phyloP scores from a whole-genome alignment of 2,888 invertebrate genomes.

The Aproaerema taeniolella region DNA sequence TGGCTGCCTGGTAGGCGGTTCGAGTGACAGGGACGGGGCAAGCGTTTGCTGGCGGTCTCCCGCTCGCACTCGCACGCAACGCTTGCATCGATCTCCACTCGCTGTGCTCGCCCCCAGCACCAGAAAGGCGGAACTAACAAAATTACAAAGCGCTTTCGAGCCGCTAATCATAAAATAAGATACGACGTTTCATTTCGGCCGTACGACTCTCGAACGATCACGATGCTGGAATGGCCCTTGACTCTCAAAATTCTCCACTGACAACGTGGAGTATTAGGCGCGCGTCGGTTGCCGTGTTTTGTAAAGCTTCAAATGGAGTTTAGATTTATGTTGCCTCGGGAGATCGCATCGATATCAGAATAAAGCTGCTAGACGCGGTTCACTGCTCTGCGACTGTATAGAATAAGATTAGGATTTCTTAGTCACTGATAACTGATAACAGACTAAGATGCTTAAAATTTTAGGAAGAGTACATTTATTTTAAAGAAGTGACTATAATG shows the following conservation, averaged over 20 bases:
- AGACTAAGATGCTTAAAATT: too few relatives aligned
- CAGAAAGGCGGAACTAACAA: slow-evolving; percentile 79
- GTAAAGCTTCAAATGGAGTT: slow-evolving; percentile 51
- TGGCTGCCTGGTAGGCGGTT: slow-evolving; percentile 77
- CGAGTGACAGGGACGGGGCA: slow-evolving; percentile 60
- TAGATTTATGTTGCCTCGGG: slow-evolving; percentile 37
- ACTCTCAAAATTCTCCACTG: slow-evolving; percentile 74
- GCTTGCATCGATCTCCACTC: slow-evolving; percentile 76
- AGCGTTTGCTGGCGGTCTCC: slow-evolving; percentile 46
- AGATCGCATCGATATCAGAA: slow-evolving; percentile 22
- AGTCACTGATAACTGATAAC: too few relatives aligned
- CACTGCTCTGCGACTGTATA: slow-evolving; percentile 11
- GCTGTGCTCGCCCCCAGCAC: slow-evolving; percentile 74
- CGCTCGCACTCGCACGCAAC: slow-evolving; percentile 64
- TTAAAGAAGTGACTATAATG: too few relatives aligned
- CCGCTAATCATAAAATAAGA: slow-evolving; percentile 79
- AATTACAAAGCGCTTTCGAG: slow-evolving; percentile 78
- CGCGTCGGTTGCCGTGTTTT: slow-evolving; percentile 49
- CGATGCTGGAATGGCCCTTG: slow-evolving; percentile 74
- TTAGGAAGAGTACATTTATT: too few relatives aligned
- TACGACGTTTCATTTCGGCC: slow-evolving; percentile 78
- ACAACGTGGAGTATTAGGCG: slow-evolving; percentile 64
- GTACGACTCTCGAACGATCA: slow-evolving; percentile 74
- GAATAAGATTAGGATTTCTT: too few relatives aligned
- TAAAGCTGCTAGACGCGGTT: slow-evolving; percentile 12